These are phyloP conservation scores for Trachurus trachurus DNA, from an alignment of 2,797 vertebrate species.

Conservation along the genomic window DNA sequence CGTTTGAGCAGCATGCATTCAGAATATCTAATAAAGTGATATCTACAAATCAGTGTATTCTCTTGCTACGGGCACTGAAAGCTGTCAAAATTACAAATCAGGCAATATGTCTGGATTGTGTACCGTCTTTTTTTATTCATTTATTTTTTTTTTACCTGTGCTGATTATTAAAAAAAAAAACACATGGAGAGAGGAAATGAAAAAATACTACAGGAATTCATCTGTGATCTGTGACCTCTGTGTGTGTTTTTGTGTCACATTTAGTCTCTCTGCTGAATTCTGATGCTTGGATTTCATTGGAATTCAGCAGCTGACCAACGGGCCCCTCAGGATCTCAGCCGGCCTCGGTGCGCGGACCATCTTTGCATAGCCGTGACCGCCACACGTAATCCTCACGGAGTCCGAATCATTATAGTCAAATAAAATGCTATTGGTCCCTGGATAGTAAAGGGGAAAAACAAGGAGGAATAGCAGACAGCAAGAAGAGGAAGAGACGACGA, in stretches of 20 bases:
- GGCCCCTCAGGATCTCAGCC: conserved; percentile 37
- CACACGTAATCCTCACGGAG: conserved; percentile 43
- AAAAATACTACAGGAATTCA: conserved; percentile 24
- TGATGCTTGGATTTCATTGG: conserved; percentile 55
- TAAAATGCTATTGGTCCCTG: conserved; percentile 21
- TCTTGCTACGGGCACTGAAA: conserved; percentile 7
- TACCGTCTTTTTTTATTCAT: conserved; percentile 10
- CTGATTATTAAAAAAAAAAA: conserved; percentile 25
- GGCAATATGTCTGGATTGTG: not conserved
- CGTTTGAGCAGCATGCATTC: conserved; percentile 2
- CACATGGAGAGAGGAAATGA: conserved; percentile 25
- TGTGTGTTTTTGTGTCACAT: conserved; percentile 27
- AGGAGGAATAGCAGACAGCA: conserved; percentile 2
- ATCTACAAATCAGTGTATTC: not conserved
- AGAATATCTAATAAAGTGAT: conserved; percentile 8
- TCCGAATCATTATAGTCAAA: conserved; percentile 41
- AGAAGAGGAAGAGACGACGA: not conserved
- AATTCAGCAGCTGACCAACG: conserved; percentile 54
- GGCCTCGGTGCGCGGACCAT: conserved; percentile 7
- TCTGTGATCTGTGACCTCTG: conserved; percentile 12
- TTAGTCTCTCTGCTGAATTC: conserved; percentile 45
- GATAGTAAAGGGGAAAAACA: not conserved
- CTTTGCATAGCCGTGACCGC: conserved; percentile 52
- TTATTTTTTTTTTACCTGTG: not conserved
- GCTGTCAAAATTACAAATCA: conserved; percentile 17